These are phyloP conservation scores for Holocentrus rufus DNA, from an alignment of 2,797 vertebrate genomes.

Conservation along the genomic window DNA sequence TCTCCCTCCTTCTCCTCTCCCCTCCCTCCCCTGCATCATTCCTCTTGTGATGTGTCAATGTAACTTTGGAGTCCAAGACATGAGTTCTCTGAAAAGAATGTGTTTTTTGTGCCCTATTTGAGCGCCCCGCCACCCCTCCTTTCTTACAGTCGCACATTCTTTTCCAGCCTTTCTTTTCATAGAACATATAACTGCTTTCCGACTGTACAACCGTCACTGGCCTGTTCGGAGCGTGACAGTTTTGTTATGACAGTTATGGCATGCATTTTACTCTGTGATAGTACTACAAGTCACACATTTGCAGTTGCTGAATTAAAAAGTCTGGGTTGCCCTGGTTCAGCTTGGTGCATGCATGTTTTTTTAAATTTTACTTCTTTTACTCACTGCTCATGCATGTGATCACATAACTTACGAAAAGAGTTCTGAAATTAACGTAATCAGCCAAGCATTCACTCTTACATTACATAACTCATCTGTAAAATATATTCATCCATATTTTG, in stretches of 20 bases:
- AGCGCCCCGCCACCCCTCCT: slow-evolving; percentile 70
- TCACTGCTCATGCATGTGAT: slow-evolving; percentile 22
- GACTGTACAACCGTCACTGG: slow-evolving; percentile 30
- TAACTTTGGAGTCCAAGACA: slow-evolving; percentile 80
- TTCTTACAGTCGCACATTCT: slow-evolving; percentile 68
- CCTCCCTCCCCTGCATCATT: slow-evolving; percentile 73
- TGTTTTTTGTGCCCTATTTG: slow-evolving; percentile 74
- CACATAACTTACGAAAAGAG: slow-evolving; percentile 2
- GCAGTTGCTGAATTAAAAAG: slow-evolving; percentile 29
- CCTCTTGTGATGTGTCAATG: slow-evolving; percentile 79
- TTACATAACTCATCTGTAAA: slow-evolving; percentile 23
- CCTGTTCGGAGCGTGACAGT: slow-evolving; percentile 16
- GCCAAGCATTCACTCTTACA: slow-evolving; percentile 3
- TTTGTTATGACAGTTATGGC: slow-evolving; percentile 20
- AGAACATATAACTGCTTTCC: slow-evolving; percentile 52
- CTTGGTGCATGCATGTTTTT: slow-evolving; percentile 22
- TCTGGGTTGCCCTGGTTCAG: slow-evolving; percentile 28
- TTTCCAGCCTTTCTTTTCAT: slow-evolving; percentile 67
- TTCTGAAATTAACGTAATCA: slow-evolving; percentile 19
- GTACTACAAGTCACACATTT: slow-evolving; percentile 33
- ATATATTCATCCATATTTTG: slow-evolving; percentile 20
- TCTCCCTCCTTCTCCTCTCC: slow-evolving; percentile 17
- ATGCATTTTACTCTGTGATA: slow-evolving; percentile 19
- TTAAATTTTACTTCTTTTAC: slow-evolving; percentile 35
- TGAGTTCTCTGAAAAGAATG: slow-evolving; percentile 86